Conservation (phyloP, 2,113 vertebrate species). For the Trematocara macrostoma region DNA sequence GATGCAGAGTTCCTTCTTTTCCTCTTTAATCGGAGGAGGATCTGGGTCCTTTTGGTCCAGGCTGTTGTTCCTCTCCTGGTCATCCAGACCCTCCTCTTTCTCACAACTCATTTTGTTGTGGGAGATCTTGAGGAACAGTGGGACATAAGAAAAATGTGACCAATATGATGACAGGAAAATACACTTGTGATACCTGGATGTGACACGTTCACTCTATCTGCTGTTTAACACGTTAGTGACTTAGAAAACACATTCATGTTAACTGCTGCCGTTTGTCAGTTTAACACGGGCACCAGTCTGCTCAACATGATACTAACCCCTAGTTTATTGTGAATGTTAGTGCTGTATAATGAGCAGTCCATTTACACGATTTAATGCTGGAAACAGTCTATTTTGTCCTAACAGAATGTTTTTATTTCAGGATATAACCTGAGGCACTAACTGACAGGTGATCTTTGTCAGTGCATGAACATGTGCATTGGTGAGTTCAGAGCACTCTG, state of each 20-base stretch:
- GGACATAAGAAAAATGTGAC: neutral
- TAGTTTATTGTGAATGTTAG: neutral
- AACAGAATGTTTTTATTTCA: neutral
- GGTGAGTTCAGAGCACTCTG: neutral
- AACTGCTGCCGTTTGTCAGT: neutral
- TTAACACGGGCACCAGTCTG: neutral
- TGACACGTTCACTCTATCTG: neutral
- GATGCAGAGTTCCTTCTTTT: neutral
- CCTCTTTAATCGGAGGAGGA: neutral
- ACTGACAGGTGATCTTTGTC: neutral
- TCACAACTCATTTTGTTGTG: neutral
- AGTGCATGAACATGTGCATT: fast-evolving
- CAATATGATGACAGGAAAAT: neutral
- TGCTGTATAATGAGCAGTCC: neutral
- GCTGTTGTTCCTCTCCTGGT: neutral
- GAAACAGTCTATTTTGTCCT: fast-evolving
- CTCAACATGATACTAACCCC: neutral
- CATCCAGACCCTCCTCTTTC: neutral
- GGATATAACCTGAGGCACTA: neutral
- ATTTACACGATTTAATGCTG: neutral
- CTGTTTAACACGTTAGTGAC: neutral
- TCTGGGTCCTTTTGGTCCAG: neutral
- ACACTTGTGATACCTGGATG: fast-evolving
- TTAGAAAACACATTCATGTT: neutral
- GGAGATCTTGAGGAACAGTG: neutral